Evolutionary conservation across 2,888 invertebrate species (phyloP).

Genomic region (Portevinia maculata): DNA sequence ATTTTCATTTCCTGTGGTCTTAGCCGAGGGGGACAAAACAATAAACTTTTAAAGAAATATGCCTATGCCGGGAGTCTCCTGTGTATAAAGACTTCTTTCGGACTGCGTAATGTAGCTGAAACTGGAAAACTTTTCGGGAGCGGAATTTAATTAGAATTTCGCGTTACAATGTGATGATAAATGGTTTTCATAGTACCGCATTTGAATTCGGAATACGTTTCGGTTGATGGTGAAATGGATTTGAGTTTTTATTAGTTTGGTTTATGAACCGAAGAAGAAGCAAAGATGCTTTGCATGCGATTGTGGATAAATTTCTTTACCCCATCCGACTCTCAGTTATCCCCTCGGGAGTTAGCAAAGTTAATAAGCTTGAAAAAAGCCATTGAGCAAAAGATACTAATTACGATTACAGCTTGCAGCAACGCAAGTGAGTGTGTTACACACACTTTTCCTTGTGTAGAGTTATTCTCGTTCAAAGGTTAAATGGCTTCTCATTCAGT

Average conservation of each 20-base stretch:
- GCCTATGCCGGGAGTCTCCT: too few relatives aligned
- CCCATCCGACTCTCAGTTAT: not conserved
- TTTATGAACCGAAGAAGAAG: slow-evolving; percentile 19
- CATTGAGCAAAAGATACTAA: too few relatives aligned
- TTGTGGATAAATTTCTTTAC: slow-evolving; percentile 37
- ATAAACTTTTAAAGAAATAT: too few relatives aligned
- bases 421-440: too few relatives aligned
- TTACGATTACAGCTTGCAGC: too few relatives aligned
- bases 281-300: slow-evolving; percentile 30
- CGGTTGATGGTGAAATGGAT: slow-evolving; percentile 35
- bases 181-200: slow-evolving; percentile 57
- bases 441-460: too few relatives aligned
- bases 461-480: too few relatives aligned
- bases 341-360: slow-evolving; percentile 16
- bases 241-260: slow-evolving; percentile 10
- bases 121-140: slow-evolving; percentile 47
- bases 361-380: not conserved
- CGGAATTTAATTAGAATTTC: slow-evolving; percentile 68
- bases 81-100: too few relatives aligned
- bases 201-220: slow-evolving; percentile 49
- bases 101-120: not conserved
- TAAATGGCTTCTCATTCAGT: too few relatives aligned
- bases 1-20: too few relatives aligned
- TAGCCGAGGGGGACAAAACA: too few relatives aligned
- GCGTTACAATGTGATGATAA: slow-evolving; percentile 68